Base-by-base conservation (phyloP, 2,888 invertebrate species). In the Celastrina argiolus region DNA sequence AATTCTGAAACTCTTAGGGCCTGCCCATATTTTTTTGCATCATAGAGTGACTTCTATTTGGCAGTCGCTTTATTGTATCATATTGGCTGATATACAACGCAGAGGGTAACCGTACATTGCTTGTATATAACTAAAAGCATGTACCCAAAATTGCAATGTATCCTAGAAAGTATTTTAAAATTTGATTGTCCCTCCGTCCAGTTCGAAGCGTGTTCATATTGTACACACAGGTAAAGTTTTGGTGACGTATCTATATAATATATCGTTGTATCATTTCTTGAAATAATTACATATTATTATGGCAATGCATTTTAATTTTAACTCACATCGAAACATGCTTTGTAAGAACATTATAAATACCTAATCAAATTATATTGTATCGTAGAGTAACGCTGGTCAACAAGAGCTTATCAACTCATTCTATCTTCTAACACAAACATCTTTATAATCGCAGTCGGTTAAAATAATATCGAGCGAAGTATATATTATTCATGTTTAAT, bases 111-210 rank as follows among this genome's bases (percentile, higher is more conserved):
- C 58, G 58, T 58, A 69, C 67, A 69, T 67, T 66, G 66, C 67
- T 63, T 58, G 63, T 56, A 10, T 45, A 31, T 39, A 63, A 51
- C 59, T 63, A 8, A 39, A 56, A 67, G 64, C 67, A 63, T 67
- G 66, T 68, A 67, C 56, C 64, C 31, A 45, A 66, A 61, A 31
- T 59, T 51, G 65, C 18, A 65, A 42, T 58, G 18, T 45, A 41
- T 67, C 65, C 67, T 56, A 65, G 68, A 75, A 74, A 72, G 72
- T 74, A 74, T 73, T 81, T 81, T 75, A 72, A 71, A 79, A 77
- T 75, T 74, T 80, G 78, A 82, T 82, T 78, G 81, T 82, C 84
- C 87, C 85, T 89, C 89, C 89, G 89, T 89, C 90, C 89, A 89
- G 81, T 75, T 82, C 74, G 72, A 85, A 81, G 80, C 83, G 88